A percentile compares a stretch with the other conserved stretches of the same genome.
Evolutionary conservation across 2,113 vertebrate genomes (phyloP).

Genomic region (Heterochromis multidens): DNA sequence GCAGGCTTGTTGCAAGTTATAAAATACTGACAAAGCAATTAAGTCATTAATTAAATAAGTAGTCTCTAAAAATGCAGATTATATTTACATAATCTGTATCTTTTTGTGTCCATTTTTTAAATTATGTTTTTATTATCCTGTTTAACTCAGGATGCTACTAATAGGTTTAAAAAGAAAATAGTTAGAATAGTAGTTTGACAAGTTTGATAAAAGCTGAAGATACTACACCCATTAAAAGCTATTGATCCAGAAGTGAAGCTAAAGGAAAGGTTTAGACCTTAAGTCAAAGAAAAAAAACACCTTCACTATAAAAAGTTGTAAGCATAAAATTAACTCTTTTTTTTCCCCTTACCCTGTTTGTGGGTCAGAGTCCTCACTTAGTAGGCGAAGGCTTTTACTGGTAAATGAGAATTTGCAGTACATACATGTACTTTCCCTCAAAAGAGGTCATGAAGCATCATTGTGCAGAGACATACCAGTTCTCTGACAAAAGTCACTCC

Average conservation of each 20-base stretch:
- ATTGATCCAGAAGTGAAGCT: not conserved
- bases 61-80: not conserved
- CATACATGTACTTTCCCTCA: not conserved
- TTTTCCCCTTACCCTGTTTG: not conserved
- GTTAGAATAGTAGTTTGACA: not conserved
- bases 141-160: not conserved
- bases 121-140: not conserved
- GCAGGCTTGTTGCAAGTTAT: not conserved
- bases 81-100: not conserved
- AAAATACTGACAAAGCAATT: not conserved
- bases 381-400: not conserved
- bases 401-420: not conserved
- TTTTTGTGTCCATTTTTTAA: not conserved
- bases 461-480: slow-evolving; percentile 9
- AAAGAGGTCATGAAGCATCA: not conserved
- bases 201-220: not conserved
- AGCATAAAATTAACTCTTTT: not conserved
- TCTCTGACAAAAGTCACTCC: slow-evolving; percentile 21
- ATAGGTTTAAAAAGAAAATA: not conserved
- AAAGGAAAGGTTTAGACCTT: not conserved
- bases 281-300: not conserved
- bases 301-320: not conserved
- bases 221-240: not conserved
- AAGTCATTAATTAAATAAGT: not conserved
- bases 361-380: not conserved